Percentiles rank a stretch among this genome's conserved stretches.
phyloP scores from a whole-genome alignment of 1,140 invertebrate species.

The Oncopeltus fasciatus region DNA sequence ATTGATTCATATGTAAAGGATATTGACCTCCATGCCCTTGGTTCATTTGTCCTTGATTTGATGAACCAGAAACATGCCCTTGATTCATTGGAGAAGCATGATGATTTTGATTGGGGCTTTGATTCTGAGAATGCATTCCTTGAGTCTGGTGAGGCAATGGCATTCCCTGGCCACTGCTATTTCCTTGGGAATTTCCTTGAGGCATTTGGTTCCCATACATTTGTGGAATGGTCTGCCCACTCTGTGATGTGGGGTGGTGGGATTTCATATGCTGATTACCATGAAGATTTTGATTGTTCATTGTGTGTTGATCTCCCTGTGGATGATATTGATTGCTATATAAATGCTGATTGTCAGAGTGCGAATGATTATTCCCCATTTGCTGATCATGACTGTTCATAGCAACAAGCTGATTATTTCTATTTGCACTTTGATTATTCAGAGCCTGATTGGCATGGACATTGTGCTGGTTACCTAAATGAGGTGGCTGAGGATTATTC shows the following conservation, averaged over 20 bases:
- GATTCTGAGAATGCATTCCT: neutral
- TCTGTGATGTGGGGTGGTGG: neutral
- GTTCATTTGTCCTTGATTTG: neutral
- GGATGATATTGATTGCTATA: constrained; percentile 4
- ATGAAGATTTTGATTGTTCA: too few relatives aligned
- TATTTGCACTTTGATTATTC: neutral
- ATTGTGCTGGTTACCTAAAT: neutral
- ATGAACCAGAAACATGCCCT: neutral
- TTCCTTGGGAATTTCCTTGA: neutral
- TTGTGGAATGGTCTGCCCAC: neutral
- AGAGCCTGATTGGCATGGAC: neutral
- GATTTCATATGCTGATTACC: neutral
- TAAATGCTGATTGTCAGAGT: neutral
- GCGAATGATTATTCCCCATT: neutral
- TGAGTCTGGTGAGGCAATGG: neutral
- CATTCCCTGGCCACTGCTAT: neutral
- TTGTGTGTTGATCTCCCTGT: neutral
- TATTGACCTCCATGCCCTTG: neutral
- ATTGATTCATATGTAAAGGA: neutral
- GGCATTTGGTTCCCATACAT: neutral
- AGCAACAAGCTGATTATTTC: neutral
- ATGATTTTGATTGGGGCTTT: neutral
- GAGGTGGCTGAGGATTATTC: neutral
- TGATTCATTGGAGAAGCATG: neutral
- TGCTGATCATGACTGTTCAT: neutral